Conservation (phyloP, 2,888 invertebrate species). For the Podabrus alpinus region DNA sequence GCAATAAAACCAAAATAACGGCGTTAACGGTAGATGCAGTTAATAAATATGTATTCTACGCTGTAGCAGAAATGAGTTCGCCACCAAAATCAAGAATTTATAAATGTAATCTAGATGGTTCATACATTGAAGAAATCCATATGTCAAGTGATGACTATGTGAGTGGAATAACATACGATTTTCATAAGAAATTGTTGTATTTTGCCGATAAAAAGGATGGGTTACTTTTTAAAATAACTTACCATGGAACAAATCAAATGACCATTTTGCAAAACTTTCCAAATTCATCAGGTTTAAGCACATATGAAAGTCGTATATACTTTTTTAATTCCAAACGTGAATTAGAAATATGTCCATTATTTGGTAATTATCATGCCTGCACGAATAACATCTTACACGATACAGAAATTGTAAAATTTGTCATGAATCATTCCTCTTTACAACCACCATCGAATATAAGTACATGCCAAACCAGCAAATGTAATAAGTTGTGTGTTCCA, state of each 20-base stretch:
- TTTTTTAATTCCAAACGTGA: conserved; percentile 65
- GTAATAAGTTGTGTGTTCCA: conserved; percentile 67
- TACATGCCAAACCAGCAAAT: conserved; percentile 60
- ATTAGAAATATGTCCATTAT: conserved; percentile 65
- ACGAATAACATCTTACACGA: conserved; percentile 54
- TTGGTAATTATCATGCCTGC: conserved; percentile 58
- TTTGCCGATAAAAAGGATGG: conserved; percentile 70
- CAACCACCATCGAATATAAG: conserved; percentile 59
- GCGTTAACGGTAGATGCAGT: conserved; percentile 68
- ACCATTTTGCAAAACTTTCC: conserved; percentile 57
- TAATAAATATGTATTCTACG: conserved; percentile 64
- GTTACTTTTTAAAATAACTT: conserved; percentile 58
- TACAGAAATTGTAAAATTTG: conserved; percentile 58
- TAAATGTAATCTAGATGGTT: conserved; percentile 61
- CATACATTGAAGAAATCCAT: conserved; percentile 54
- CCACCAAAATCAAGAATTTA: conserved; percentile 58
- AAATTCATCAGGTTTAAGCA: conserved; percentile 67
- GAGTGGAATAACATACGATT: conserved; percentile 58
- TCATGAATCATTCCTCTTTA: conserved; percentile 60
- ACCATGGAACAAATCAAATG: conserved; percentile 56
- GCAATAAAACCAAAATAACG: conserved; percentile 59
- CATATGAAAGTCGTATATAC: conserved; percentile 79
- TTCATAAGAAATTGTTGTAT: conserved; percentile 68
- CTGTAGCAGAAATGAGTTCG: conserved; percentile 55
- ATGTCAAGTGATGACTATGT: conserved; percentile 46